phyloP scores from a whole-genome alignment of 2,113 vertebrate genomes.

The Tringa solitaria region DNA sequence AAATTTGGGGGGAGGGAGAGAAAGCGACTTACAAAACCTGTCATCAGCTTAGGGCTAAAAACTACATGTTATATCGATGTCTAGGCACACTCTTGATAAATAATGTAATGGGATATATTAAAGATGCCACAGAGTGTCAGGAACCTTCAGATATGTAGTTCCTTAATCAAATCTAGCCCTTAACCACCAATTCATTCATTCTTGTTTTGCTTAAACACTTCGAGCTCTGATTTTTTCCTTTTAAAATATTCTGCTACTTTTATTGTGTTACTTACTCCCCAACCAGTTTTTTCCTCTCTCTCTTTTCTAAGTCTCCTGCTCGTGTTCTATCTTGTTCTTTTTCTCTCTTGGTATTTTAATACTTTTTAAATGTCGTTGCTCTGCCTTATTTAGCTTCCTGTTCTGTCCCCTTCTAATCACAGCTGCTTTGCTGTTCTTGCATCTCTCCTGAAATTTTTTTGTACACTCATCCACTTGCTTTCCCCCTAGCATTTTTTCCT shows the following conservation, averaged over 20 bases:
- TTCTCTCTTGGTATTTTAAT: background rate
- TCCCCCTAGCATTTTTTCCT: background rate
- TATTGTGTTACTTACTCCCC: background rate
- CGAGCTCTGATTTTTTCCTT: background rate
- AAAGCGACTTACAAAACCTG: background rate
- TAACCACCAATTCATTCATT: background rate
- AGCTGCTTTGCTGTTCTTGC: background rate
- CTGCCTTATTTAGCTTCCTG: background rate
- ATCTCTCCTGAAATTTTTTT: background rate
- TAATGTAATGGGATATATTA: background rate
- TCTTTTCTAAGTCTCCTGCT: background rate
- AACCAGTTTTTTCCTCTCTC: background rate
- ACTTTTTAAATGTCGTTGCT: background rate
- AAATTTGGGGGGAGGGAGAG: fast-evolving
- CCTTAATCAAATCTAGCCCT: background rate
- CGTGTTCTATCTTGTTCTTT: background rate
- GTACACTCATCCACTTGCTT: background rate
- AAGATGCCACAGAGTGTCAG: background rate
- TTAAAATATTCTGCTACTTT: background rate
- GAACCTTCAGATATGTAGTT: background rate
- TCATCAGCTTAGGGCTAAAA: background rate
- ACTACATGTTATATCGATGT: background rate
- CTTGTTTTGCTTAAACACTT: background rate
- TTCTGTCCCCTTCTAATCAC: background rate
- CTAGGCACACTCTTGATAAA: background rate